Conservation (phyloP, 1,140 invertebrate genomes). For the Euglossa dilemma region DNA sequence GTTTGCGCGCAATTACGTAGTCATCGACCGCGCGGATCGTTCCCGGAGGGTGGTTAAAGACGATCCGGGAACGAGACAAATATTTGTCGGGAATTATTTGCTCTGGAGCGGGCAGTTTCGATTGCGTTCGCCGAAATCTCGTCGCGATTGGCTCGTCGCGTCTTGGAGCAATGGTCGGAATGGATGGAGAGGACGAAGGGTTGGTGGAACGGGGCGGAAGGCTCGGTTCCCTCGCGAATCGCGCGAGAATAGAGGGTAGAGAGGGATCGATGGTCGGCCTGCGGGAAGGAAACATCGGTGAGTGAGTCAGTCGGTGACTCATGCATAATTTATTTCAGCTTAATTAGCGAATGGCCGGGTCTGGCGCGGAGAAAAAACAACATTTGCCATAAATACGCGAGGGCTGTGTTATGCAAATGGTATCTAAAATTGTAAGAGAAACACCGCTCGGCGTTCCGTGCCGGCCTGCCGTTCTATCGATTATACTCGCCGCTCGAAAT, state of each 20-base stretch:
- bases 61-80: not conserved
- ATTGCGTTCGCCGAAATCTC: not conserved
- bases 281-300: conserved; percentile 36
- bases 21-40: not conserved
- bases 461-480: not conserved
- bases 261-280: conserved; percentile 26
- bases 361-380: conserved; percentile 7
- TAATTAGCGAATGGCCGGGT: conserved; percentile 31
- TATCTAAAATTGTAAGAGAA: conserved; percentile 38
- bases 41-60: not conserved
- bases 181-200: too few species aligned
- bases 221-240: not conserved
- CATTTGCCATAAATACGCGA: conserved; percentile 38
- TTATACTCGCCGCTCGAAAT: not conserved
- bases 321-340: conserved; percentile 58
- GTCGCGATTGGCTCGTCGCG: too few species aligned
- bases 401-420: conserved; percentile 11
- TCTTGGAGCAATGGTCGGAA: too few species aligned
- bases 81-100: not conserved
- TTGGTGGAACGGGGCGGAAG: too few species aligned
- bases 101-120: too few species aligned
- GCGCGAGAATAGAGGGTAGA: not conserved
- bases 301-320: conserved; percentile 53
- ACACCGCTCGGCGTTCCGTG: not conserved
- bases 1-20: not conserved